phyloP scores from a whole-genome alignment of 2,888 invertebrate genomes.

The Apamea anceps region DNA sequence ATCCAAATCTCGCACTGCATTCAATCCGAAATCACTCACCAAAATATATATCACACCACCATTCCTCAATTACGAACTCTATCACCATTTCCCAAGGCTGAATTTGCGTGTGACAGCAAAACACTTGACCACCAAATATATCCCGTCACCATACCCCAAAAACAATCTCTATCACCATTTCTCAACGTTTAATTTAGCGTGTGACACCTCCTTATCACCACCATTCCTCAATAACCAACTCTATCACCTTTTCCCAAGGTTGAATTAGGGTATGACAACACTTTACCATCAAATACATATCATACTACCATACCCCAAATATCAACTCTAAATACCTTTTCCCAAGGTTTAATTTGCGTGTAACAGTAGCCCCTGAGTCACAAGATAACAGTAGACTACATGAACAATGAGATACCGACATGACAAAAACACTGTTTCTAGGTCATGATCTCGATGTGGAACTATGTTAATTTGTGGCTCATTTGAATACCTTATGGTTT shows the following conservation, averaged over 20 bases:
- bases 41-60: conserved; percentile 3
- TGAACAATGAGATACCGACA: conserved; percentile 57
- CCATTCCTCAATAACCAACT: neutral
- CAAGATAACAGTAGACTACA: conserved; percentile 60
- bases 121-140: neutral
- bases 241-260: neutral
- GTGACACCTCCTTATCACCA: neutral
- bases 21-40: conserved; percentile 5
- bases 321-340: conserved; percentile 17
- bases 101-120: conserved; percentile 11
- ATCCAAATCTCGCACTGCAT: neutral
- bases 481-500: conserved; percentile 43
- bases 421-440: conserved; percentile 59
- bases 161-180: neutral
- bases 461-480: conserved; percentile 51
- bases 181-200: neutral
- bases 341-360: conserved; percentile 23
- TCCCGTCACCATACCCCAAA: neutral
- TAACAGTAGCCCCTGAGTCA: conserved; percentile 53
- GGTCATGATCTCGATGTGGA: conserved; percentile 61
- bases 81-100: neutral
- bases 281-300: neutral
- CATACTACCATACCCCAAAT: neutral
- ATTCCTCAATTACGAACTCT: neutral
- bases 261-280: conserved; percentile 8